phyloP scores from a whole-genome alignment of 2,888 invertebrate species.

The Lypha dubia region DNA sequence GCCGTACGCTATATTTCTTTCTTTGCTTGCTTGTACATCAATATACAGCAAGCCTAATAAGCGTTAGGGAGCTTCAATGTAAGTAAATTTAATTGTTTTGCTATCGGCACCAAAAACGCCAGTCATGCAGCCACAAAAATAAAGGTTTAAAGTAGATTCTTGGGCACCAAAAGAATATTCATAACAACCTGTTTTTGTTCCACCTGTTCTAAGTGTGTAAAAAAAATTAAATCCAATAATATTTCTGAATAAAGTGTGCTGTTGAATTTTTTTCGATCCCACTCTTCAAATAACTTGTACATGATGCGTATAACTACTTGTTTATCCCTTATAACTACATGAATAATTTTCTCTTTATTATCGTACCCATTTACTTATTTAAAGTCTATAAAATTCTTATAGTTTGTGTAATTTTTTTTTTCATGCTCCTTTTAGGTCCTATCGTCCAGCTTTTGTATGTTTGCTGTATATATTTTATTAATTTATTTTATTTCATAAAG shows the following conservation, averaged over 20 bases:
- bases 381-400: constrained; percentile 16
- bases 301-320: background rate
- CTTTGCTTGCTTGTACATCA: too few relatives aligned
- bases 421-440: background rate
- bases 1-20: too few relatives aligned
- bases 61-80: too few relatives aligned
- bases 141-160: too few relatives aligned
- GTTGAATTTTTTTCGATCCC: background rate
- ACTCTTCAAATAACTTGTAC: background rate
- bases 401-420: background rate
- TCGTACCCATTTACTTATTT: background rate
- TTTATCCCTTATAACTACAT: background rate
- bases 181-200: too few relatives aligned
- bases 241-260: background rate
- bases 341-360: constrained; percentile 23
- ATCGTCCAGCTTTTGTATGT: background rate
- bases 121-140: too few relatives aligned
- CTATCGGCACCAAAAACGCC: too few relatives aligned
- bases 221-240: background rate
- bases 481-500: constrained; percentile 13
- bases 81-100: too few relatives aligned
- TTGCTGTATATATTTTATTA: background rate
- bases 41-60: too few relatives aligned
- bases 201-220: too few relatives aligned
- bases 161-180: too few relatives aligned